phyloP scores from a whole-genome alignment of 1,140 invertebrate species.

The Drosophila nebulosa region DNA sequence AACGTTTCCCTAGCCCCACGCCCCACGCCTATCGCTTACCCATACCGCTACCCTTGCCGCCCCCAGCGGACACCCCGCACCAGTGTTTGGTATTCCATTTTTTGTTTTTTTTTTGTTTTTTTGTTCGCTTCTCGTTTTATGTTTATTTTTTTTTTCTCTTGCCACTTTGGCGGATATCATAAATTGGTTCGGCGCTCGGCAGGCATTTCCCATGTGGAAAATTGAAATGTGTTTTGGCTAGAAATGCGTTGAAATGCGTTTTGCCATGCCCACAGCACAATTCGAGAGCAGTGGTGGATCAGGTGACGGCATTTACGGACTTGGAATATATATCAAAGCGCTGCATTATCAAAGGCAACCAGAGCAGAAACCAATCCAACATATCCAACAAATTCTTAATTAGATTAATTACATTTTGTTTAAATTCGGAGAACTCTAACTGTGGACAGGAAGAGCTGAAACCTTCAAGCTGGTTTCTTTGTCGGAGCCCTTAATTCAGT shows the following conservation, averaged over 20 bases:
- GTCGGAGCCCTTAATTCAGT: too few species aligned
- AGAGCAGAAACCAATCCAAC: too few species aligned
- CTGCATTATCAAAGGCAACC: too few species aligned
- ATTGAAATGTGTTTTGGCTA: constrained; percentile 64
- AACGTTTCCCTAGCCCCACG: constrained; percentile 35
- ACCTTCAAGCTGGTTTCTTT: too few species aligned
- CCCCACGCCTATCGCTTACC: constrained; percentile 33
- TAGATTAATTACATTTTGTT: too few species aligned
- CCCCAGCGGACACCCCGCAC: constrained; percentile 4
- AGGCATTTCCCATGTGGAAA: constrained; percentile 76
- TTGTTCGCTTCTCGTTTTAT: constrained; percentile 7
- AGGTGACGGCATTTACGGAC: neutral
- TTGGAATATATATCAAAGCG: neutral
- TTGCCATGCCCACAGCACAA: constrained; percentile 4
- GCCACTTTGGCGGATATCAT: constrained; percentile 74
- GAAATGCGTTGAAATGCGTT: constrained; percentile 9
- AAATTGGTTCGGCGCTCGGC: constrained; percentile 71
- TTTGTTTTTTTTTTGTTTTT: too few species aligned
- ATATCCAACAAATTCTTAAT: too few species aligned
- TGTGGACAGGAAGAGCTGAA: too few species aligned
- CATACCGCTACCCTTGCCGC: constrained; percentile 4
- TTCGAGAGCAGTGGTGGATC: neutral
- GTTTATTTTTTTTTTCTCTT: constrained; percentile 32
- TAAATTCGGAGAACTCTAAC: too few species aligned
- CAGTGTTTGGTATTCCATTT: constrained; percentile 14